Evolutionary conservation across 2,797 vertebrate genomes (phyloP), one percentile per base, ranked within the genome.

Genomic region (Anomalospiza imberbis): DNA sequence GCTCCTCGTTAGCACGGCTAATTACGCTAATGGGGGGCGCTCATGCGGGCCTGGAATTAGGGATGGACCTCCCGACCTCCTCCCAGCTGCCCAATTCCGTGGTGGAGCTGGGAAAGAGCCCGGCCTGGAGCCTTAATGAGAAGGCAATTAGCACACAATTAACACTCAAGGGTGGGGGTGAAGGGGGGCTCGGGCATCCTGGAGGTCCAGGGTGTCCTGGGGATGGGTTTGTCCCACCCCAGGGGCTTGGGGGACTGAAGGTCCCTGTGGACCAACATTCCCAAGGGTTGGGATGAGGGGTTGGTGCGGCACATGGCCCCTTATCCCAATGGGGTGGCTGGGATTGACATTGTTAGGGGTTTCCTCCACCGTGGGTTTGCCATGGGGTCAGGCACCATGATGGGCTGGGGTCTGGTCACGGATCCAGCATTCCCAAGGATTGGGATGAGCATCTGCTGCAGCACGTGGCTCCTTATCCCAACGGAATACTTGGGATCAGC

Each of bases 1-100:
- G 91, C 77, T 89, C 94, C 90, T 96, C 86, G 51, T 93, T 94
- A 96, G 94, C 89, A 86, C 91, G 76, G 93, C 87, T 91, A 91
- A 95, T 96, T 91, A 92, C 87, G 32, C 45, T 90, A 78, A 70
- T 22, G 91, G 85, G 62, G 81, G 81, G 80, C 25, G 31, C 4
- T 40, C 16, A 12, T 4, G 20, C 6, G 2, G 51, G 25, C 61
- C 83, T 51, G 42, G 62, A 38, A 76, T 85, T 61, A 13, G 54
- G 82, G 63, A 61, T 19, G 54, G 82, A 67, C 71, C 61, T 58
- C 53, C 36, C 4, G 21, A 66, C 60, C 81, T 57, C 36, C 17
- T 17, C 44, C 61, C 61, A 74, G 53, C 61, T 84, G 70, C 44
- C 61, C 71, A 32, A 26, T 34, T 47, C 31, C 6, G 0, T 26